phyloP scores from a whole-genome alignment of 2,797 vertebrate genomes.

The Myotis planiceps region DNA sequence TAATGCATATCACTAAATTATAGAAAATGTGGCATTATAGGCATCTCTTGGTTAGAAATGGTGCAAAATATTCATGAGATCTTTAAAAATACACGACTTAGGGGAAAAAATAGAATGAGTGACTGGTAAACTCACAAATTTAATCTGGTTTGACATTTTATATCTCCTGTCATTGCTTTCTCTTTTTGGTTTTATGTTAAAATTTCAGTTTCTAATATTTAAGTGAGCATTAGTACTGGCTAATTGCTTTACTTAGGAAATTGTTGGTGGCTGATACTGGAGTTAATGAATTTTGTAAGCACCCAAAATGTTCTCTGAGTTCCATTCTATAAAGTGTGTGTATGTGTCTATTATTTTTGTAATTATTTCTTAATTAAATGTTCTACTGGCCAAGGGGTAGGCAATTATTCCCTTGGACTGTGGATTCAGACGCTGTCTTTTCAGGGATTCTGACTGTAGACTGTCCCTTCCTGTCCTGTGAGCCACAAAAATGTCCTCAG shows the following conservation, averaged over 20 bases:
- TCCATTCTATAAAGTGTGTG: neutral
- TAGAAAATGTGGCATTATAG: neutral
- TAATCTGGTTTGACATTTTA: neutral
- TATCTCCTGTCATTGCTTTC: neutral
- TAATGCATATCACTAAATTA: neutral
- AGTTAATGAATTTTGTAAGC: slow-evolving; percentile 38
- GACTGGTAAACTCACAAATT: neutral
- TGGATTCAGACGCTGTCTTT: neutral
- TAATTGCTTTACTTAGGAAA: slow-evolving; percentile 50
- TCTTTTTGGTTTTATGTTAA: slow-evolving; percentile 2
- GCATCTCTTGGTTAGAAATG: neutral
- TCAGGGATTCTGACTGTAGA: neutral
- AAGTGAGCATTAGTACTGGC: neutral
- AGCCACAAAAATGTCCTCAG: neutral
- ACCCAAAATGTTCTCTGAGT: neutral
- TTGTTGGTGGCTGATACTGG: neutral
- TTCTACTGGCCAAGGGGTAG: neutral
- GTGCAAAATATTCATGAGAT: neutral
- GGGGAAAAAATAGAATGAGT: neutral
- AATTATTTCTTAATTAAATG: slow-evolving; percentile 44
- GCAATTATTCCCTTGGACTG: neutral
- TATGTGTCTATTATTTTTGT: slow-evolving; percentile 33
- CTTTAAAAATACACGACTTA: neutral
- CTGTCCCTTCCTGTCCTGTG: neutral
- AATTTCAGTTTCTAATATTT: slow-evolving; percentile 31